Conservation (phyloP, 2,797 vertebrate genomes). For the Sebastes steindachneri region DNA sequence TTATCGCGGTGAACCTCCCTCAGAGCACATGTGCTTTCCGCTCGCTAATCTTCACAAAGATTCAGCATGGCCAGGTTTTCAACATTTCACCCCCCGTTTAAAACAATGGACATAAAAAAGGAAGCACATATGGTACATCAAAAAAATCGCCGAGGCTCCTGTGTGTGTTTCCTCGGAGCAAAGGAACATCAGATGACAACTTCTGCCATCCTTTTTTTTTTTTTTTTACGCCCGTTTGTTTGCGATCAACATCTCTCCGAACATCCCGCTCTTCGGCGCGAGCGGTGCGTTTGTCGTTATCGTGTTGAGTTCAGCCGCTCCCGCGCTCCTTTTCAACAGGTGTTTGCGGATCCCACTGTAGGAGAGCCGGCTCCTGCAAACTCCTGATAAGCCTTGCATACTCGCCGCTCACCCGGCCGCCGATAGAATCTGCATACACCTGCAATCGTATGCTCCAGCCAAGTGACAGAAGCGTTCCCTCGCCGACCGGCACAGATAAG, state of each 20-base stretch:
- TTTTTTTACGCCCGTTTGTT: neutral
- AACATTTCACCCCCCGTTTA: conserved; percentile 37
- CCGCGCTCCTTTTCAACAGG: conserved; percentile 65
- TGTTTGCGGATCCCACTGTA: conserved; percentile 53
- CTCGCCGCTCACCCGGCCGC: conserved; percentile 17
- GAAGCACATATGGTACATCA: neutral
- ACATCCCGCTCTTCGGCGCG: neutral
- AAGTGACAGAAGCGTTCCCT: conserved; percentile 70
- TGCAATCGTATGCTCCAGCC: conserved; percentile 62
- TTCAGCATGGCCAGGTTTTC: conserved; percentile 35
- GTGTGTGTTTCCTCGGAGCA: conserved; percentile 7
- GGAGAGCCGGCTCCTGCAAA: conserved; percentile 60
- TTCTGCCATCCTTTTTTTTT: neutral
- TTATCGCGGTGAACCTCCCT: conserved; percentile 74
- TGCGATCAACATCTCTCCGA: conserved; percentile 1
- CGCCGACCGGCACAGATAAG: conserved; percentile 45
- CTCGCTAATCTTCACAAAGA: conserved; percentile 63
- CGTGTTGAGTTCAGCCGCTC: conserved; percentile 42
- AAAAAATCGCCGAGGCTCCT: neutral
- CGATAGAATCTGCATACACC: conserved; percentile 73
- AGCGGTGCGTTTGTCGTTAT: conserved; percentile 32
- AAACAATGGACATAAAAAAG: conserved; percentile 27
- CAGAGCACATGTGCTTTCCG: conserved; percentile 75
- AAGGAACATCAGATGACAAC: conserved; percentile 32
- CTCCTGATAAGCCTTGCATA: conserved; percentile 68